phyloP scores from a whole-genome alignment of 2,888 invertebrate species.

The Gryllus longicercus region DNA sequence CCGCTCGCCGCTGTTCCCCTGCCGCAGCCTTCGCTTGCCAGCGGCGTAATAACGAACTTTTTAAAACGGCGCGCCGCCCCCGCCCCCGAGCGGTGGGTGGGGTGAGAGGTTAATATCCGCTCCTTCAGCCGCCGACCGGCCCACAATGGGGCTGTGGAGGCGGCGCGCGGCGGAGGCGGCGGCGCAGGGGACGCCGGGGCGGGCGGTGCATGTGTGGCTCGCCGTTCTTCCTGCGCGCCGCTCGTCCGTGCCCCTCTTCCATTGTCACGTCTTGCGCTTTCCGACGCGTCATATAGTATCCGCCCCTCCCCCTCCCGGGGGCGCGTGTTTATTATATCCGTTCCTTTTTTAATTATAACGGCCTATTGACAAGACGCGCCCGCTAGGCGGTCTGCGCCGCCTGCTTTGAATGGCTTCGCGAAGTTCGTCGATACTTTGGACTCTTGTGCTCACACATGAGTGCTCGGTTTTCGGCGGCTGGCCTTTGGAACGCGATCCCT shows the following conservation, averaged over 20 bases:
- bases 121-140: neutral
- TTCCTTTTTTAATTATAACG: conserved; percentile 10
- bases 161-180: neutral
- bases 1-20: neutral
- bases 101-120: neutral
- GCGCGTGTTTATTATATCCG: neutral
- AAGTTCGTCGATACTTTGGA: no score
- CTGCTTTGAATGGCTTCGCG: no score
- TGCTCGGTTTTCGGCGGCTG: no score
- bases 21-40: neutral
- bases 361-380: neutral
- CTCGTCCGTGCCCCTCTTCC: no score
- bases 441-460: no score
- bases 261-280: no score
- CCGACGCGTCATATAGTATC: no score
- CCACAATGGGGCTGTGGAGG: neutral
- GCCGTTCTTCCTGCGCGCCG: no score
- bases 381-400: no score
- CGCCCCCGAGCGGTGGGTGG: neutral
- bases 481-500: no score
- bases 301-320: neutral
- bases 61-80: neutral
- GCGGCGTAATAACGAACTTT: conserved; percentile 9
- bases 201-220: no score
- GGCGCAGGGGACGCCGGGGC: neutral